Percentiles rank a stretch among this genome's conserved stretches.
phyloP scores from a whole-genome alignment of 1,140 invertebrate species.

The Listronotus oregonensis region DNA sequence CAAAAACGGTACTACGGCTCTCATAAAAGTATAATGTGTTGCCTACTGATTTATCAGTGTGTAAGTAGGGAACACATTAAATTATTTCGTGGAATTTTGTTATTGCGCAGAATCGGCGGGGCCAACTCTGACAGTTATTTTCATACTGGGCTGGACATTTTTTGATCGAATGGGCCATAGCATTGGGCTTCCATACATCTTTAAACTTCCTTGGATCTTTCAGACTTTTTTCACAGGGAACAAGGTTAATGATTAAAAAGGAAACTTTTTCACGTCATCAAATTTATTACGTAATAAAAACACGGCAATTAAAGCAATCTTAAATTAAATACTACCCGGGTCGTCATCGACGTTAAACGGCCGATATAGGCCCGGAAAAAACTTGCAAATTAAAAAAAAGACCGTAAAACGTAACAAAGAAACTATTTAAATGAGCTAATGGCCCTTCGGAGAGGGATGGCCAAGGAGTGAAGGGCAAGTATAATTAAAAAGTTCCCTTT shows the following conservation, averaged over 20 bases:
- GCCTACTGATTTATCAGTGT: too few species aligned
- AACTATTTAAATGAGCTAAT: background rate
- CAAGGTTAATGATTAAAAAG: slow-evolving; percentile 19
- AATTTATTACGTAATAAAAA: slow-evolving; percentile 5
- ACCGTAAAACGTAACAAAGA: background rate
- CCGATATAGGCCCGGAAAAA: background rate
- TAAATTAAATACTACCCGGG: background rate
- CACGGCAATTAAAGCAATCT: background rate
- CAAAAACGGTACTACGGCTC: too few species aligned
- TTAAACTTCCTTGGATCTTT: too few species aligned
- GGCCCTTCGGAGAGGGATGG: background rate
- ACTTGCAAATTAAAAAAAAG: slow-evolving; percentile 11
- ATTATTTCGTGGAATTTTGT: too few species aligned
- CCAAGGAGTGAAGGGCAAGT: slow-evolving; percentile 3
- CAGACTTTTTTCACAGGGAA: too few species aligned
- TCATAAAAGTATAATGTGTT: too few species aligned
- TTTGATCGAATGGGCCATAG: too few species aligned
- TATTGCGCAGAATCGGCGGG: too few species aligned
- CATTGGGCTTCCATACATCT: too few species aligned
- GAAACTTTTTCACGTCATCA: slow-evolving; percentile 2
- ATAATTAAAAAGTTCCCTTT: slow-evolving; percentile 40
- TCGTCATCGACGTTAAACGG: slow-evolving; percentile 4
- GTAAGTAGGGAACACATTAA: too few species aligned
- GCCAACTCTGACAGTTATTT: too few species aligned
- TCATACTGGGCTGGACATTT: too few species aligned